These are phyloP conservation scores for Aphodius granarius DNA, from an alignment of 2,888 invertebrate genomes.

Conservation along the genomic window DNA sequence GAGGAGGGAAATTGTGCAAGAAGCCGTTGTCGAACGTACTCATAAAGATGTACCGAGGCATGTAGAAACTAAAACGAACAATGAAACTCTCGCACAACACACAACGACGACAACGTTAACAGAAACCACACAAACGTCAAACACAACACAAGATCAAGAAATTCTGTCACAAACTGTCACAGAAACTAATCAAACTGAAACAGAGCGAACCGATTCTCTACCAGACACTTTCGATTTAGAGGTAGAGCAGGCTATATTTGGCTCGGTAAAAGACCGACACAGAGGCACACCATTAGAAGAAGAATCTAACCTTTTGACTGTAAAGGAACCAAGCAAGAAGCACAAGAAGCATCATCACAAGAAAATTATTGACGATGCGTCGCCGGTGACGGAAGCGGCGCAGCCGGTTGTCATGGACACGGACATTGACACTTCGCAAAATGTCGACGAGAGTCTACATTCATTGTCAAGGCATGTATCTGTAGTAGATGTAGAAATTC, in stretches of 20 bases:
- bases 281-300: constrained; percentile 29
- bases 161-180: neutral
- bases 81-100: neutral
- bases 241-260: constrained; percentile 63
- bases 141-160: constrained; percentile 9
- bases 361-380: neutral
- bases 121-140: constrained; percentile 14
- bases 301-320: constrained; percentile 20
- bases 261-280: constrained; percentile 63
- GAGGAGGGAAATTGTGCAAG: constrained; percentile 18
- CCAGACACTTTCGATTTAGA: constrained; percentile 38
- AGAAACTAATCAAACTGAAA: neutral
- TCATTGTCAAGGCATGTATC: constrained; percentile 45
- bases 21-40: neutral
- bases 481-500: constrained; percentile 51
- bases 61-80: neutral
- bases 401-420: neutral
- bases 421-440: constrained; percentile 16
- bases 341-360: constrained; percentile 27
- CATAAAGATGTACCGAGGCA: neutral
- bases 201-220: neutral
- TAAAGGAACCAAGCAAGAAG: constrained; percentile 21
- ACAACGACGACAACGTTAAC: neutral
- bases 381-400: neutral
- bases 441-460: constrained; percentile 31